Evolutionary conservation across 2,888 invertebrate genomes (phyloP).

Genomic region (Microctonus aethiopoides): DNA sequence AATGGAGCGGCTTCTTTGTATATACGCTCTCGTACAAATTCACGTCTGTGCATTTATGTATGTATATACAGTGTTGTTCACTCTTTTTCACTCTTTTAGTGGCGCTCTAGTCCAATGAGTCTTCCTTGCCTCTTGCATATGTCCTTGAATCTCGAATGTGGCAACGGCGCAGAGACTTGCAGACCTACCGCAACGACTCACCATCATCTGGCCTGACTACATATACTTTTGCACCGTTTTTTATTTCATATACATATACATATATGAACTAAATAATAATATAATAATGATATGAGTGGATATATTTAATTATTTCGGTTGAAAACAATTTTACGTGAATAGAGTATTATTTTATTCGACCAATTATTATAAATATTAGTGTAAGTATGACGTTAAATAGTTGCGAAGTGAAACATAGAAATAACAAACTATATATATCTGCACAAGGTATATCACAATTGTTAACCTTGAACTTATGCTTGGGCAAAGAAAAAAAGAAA

Average conservation of each 20-base stretch:
- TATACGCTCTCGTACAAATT: slow-evolving; percentile 32
- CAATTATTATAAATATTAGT: background rate
- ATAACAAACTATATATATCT: too few species aligned
- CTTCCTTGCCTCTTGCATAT: slow-evolving; percentile 6
- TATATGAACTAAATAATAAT: slow-evolving; percentile 25
- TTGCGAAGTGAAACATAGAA: too few species aligned
- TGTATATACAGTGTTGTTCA: background rate
- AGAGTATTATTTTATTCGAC: background rate
- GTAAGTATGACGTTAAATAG: background rate
- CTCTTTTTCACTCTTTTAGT: background rate
- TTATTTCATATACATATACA: slow-evolving; percentile 55
- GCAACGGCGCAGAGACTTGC: slow-evolving; percentile 42
- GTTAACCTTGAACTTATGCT: slow-evolving; percentile 29
- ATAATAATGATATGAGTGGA: too few species aligned
- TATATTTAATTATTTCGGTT: background rate
- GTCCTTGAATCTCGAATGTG: slow-evolving; percentile 14
- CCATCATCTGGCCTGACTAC: slow-evolving; percentile 45
- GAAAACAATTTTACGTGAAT: background rate
- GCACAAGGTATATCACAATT: slow-evolving; percentile 12
- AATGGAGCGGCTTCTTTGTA: slow-evolving; percentile 30
- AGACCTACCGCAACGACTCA: slow-evolving; percentile 59
- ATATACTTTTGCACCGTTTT: slow-evolving; percentile 54
- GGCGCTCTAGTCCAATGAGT: background rate
- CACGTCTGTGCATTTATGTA: background rate
- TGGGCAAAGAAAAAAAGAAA: slow-evolving; percentile 20